phyloP scores from a whole-genome alignment of 2,888 invertebrate genomes.

The Euproctis similis region DNA sequence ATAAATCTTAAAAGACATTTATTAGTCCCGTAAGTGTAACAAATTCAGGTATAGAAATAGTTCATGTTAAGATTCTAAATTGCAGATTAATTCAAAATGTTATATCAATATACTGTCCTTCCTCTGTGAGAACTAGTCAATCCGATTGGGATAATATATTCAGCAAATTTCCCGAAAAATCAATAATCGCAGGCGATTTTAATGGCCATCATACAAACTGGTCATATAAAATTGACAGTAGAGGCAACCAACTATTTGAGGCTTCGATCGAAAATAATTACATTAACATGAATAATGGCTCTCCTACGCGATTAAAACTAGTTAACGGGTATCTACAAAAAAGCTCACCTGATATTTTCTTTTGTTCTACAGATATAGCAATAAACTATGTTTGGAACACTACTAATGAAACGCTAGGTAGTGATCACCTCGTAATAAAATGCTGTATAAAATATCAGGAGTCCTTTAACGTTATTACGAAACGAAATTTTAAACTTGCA shows the following conservation, averaged over 20 bases:
- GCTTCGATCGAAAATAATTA: neutral
- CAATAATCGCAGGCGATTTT: conserved; percentile 1
- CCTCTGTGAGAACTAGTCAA: neutral
- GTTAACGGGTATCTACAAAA: conserved; percentile 1
- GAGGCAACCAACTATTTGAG: conserved; percentile 2
- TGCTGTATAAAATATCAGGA: neutral
- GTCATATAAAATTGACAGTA: conserved; percentile 1
- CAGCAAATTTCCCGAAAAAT: neutral
- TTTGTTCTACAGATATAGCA: conserved; percentile 2
- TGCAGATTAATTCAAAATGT: neutral
- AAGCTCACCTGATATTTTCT: conserved; percentile 2
- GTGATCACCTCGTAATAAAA: conserved; percentile 3
- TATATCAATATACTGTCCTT: neutral
- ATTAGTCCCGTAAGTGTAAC: neutral
- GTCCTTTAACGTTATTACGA: neutral
- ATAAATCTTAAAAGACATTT: neutral
- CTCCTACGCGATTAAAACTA: conserved; percentile 1
- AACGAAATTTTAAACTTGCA: conserved; percentile 1
- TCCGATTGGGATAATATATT: conserved; percentile 3
- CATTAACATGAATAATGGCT: conserved; percentile 1
- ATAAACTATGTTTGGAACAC: conserved; percentile 1
- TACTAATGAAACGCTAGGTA: conserved; percentile 2
- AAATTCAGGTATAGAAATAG: conserved; percentile 1
- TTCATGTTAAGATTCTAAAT: conserved; percentile 1
- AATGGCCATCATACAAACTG: conserved; percentile 2